Evolutionary conservation across 2,888 invertebrate species (phyloP).

Genomic region (Orthosia gothica): DNA sequence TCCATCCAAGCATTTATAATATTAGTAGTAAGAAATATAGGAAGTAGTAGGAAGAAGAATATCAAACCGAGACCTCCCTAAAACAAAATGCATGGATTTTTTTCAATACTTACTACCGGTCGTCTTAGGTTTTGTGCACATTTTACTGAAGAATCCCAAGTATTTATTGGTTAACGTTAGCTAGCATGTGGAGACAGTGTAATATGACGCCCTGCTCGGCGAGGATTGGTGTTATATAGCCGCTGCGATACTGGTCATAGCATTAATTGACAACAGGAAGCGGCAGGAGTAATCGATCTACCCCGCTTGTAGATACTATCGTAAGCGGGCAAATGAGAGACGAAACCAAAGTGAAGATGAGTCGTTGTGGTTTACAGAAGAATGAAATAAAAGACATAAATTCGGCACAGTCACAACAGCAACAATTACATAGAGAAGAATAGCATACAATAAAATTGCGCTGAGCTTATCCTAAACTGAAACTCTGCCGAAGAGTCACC

Average conservation of each 20-base stretch:
- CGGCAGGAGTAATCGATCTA: slow-evolving; percentile 64
- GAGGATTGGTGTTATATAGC: slow-evolving; percentile 52
- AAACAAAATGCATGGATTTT: background rate
- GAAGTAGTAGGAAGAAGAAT: too few species aligned
- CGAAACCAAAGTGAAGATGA: background rate
- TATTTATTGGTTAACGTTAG: slow-evolving; percentile 37
- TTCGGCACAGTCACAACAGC: too few species aligned
- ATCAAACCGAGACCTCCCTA: too few species aligned
- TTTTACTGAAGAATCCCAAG: slow-evolving; percentile 6
- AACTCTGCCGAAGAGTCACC: too few species aligned
- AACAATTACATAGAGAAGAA: too few species aligned
- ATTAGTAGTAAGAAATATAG: too few species aligned
- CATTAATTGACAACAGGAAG: slow-evolving; percentile 85
- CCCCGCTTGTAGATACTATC: slow-evolving; percentile 62
- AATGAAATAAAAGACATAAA: too few species aligned
- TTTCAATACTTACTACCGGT: background rate
- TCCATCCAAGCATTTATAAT: too few species aligned
- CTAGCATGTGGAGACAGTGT: slow-evolving; percentile 33
- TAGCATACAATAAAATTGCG: too few species aligned
- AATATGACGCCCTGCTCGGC: slow-evolving; percentile 41
- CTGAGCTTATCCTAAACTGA: too few species aligned
- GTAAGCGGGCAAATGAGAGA: slow-evolving; percentile 39
- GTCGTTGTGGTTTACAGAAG: background rate
- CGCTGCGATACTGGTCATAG: slow-evolving; percentile 73
- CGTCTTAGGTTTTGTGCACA: background rate